These are phyloP conservation scores for Hydrozoanthus gracilis DNA, from an alignment of 92 coral and sea anemone genomes.

Conservation along the genomic window DNA sequence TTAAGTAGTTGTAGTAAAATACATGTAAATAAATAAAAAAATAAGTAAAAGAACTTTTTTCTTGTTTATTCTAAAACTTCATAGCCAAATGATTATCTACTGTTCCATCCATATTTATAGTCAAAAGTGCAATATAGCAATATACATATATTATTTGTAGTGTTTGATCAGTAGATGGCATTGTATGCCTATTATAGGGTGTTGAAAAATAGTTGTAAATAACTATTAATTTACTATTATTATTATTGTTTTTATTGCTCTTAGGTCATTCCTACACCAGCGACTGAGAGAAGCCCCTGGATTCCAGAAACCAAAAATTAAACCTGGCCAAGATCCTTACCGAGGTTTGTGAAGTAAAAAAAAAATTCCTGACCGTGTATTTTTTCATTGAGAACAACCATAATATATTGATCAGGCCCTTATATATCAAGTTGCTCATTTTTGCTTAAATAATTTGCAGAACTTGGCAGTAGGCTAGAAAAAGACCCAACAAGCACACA, in stretches of 20 bases:
- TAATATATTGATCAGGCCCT: background rate
- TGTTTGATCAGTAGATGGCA: too few species aligned
- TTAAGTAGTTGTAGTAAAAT: too few species aligned
- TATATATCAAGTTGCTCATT: background rate
- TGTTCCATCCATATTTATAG: too few species aligned
- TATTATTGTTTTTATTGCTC: constrained; percentile 16
- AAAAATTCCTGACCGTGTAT: background rate
- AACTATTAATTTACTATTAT: too few species aligned
- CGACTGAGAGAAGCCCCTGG: constrained; percentile 86
- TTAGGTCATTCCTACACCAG: constrained; percentile 88
- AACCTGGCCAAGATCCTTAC: constrained; percentile 89
- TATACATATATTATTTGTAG: too few species aligned
- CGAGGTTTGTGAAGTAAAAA: constrained; percentile 61
- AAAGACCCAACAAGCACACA: constrained; percentile 79
- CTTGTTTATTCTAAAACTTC: too few species aligned
- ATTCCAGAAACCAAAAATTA: constrained; percentile 73
- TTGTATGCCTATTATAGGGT: too few species aligned
- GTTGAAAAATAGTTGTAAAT: too few species aligned
- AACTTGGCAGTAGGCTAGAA: constrained; percentile 60
- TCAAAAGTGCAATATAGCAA: too few species aligned
- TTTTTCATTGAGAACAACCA: background rate
- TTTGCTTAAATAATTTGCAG: constrained; percentile 34
- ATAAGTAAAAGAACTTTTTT: too few species aligned
- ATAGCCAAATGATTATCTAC: too few species aligned
- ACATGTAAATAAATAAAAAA: too few species aligned